A percentile compares a stretch with the other conserved stretches of the same genome.
These are phyloP conservation scores for Luehdorfia chinensis DNA, from an alignment of 1,140 invertebrate genomes.

Conservation along the genomic window DNA sequence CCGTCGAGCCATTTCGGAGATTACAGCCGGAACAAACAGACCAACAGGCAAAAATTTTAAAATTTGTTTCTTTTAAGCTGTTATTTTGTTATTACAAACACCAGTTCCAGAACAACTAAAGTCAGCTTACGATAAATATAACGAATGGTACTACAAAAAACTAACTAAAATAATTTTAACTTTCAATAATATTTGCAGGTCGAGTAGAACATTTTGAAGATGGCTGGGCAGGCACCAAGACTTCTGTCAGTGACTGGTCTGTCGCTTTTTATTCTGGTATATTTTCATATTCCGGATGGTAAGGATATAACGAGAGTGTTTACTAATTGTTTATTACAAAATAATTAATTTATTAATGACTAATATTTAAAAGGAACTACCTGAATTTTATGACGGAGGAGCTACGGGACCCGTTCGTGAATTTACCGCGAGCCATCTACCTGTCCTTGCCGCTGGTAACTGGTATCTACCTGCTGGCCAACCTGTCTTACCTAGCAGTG, in stretches of 20 bases:
- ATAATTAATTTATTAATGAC: too few relatives aligned
- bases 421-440: slow-evolving; percentile 95
- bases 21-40: too few relatives aligned
- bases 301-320: slow-evolving; percentile 30
- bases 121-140: too few relatives aligned
- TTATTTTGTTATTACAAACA: too few relatives aligned
- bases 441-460: slow-evolving; percentile 95
- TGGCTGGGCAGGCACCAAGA: slow-evolving; percentile 88
- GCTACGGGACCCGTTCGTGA: slow-evolving; percentile 94
- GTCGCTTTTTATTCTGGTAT: slow-evolving; percentile 96
- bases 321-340: too few relatives aligned
- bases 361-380: slow-evolving; percentile 91
- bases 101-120: too few relatives aligned
- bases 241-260: slow-evolving; percentile 89
- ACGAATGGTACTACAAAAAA: too few relatives aligned
- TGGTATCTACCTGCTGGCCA: slow-evolving; percentile 93
- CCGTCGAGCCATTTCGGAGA: too few relatives aligned
- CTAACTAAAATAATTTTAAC: too few relatives aligned
- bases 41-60: too few relatives aligned
- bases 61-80: too few relatives aligned
- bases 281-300: slow-evolving; percentile 98
- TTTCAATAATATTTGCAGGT: too few relatives aligned
- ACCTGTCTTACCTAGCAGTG: slow-evolving; percentile 95
- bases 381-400: slow-evolving; percentile 99
- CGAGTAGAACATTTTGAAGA: slow-evolving; percentile 85